These are phyloP conservation scores for Nebria salina DNA, from an alignment of 2,888 invertebrate species.

Conservation along the genomic window DNA sequence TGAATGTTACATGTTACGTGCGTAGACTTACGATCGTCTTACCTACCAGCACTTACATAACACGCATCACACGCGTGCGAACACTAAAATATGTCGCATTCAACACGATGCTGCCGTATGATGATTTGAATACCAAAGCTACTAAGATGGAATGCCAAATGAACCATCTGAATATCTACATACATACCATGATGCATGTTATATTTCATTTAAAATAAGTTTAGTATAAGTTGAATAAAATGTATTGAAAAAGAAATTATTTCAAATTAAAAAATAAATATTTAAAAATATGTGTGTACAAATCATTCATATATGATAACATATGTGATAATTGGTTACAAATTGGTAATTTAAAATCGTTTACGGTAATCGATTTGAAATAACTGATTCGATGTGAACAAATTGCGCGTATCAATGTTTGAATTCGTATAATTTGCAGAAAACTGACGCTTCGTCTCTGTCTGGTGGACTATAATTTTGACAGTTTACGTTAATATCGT, in stretches of 20 bases:
- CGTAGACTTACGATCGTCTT: not conserved
- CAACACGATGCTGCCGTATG: not conserved
- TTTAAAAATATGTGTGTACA: no score
- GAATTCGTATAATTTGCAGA: not conserved
- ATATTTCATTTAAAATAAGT: no score
- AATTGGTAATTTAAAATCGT: not conserved
- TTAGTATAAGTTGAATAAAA: no score
- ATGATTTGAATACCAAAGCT: not conserved
- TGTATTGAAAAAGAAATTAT: no score
- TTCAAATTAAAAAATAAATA: no score
- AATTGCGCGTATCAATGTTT: not conserved
- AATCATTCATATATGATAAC: not conserved
- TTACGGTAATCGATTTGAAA: conserved; percentile 1
- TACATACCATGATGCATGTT: not conserved
- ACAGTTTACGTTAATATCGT: not conserved
- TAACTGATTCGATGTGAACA: not conserved
- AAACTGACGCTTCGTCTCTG: not conserved
- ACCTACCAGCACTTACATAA: conserved; percentile 9
- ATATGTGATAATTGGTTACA: not conserved
- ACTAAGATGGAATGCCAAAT: not conserved
- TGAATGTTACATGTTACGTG: conserved; percentile 11
- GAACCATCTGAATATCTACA: not conserved
- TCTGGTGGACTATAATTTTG: not conserved
- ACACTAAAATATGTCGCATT: not conserved
- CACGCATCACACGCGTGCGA: conserved; percentile 6